These are phyloP conservation scores for Corvus hawaiiensis DNA, from an alignment of 2,113 vertebrate species.

Conservation along the genomic window DNA sequence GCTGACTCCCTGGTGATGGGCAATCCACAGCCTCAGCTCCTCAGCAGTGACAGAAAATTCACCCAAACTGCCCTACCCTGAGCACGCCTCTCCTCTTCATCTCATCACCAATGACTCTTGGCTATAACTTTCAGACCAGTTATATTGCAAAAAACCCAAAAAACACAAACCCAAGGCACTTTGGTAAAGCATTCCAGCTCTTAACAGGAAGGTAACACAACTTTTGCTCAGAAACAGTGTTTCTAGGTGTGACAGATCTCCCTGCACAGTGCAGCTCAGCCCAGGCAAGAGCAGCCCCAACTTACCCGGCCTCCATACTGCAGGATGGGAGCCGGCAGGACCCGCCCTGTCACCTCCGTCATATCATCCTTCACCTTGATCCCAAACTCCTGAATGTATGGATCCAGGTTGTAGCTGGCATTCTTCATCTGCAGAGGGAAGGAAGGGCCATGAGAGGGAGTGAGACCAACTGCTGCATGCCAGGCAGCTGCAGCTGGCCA, in stretches of 20 bases:
- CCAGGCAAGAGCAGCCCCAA: background rate
- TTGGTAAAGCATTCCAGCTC: background rate
- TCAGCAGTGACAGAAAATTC: background rate
- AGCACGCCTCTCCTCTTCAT: background rate
- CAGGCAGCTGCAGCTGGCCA: background rate
- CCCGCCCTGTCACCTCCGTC: slow-evolving; percentile 95
- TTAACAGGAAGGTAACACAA: background rate
- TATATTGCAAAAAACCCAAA: background rate
- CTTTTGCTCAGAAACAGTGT: background rate
- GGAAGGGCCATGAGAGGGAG: background rate
- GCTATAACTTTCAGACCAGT: background rate
- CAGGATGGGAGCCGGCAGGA: slow-evolving; percentile 94
- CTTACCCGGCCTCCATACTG: slow-evolving; percentile 97
- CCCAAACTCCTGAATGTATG: slow-evolving; percentile 98
- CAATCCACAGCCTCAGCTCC: background rate
- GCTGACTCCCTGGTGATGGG: background rate
- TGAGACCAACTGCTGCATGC: background rate
- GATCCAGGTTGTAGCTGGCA: slow-evolving; percentile 97
- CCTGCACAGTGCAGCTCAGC: background rate
- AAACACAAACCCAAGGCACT: background rate
- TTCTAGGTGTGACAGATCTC: background rate
- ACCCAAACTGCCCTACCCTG: background rate
- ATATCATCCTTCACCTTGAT: slow-evolving; percentile 99
- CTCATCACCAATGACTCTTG: background rate
- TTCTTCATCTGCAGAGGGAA: slow-evolving; percentile 91